phyloP scores from a whole-genome alignment of 1,140 invertebrate species.

The Drosophila pandora region DNA sequence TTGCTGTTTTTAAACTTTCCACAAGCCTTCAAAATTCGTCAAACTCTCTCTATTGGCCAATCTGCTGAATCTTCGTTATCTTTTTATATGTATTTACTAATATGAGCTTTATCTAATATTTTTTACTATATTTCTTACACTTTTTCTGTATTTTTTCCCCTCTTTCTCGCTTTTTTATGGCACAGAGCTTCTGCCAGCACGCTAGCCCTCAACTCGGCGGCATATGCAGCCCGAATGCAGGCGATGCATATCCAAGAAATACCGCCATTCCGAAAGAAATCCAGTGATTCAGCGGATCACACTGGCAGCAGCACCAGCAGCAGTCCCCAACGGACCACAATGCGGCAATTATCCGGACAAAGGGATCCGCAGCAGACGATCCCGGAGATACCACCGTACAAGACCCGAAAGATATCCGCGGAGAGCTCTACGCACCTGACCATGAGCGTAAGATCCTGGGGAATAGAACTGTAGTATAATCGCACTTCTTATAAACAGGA shows the following conservation, averaged over 20 bases:
- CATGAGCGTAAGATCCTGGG: conserved; percentile 69
- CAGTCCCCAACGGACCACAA: conserved; percentile 68
- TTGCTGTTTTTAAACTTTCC: conserved; percentile 5
- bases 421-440: conserved; percentile 83
- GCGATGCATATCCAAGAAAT: conserved; percentile 85
- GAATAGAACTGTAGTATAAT: conserved; percentile 4
- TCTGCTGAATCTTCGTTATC: conserved; percentile 14
- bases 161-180: conserved; percentile 38
- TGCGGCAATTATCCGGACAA: conserved; percentile 58
- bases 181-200: conserved; percentile 78
- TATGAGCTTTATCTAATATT: not conserved
- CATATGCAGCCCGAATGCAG: conserved; percentile 60
- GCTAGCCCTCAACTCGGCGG: conserved; percentile 69
- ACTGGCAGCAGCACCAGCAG: conserved; percentile 73
- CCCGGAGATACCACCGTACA: conserved; percentile 85
- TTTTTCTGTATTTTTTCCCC: conserved; percentile 9
- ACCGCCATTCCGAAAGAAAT: conserved; percentile 85
- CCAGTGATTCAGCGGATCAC: conserved; percentile 73
- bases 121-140: not conserved
- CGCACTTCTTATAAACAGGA: conserved; percentile 8
- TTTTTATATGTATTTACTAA: not conserved
- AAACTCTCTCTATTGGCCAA: conserved; percentile 43
- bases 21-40: conserved; percentile 40
- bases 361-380: conserved; percentile 77
- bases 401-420: conserved; percentile 84